Base-by-base conservation (phyloP, 2,888 invertebrate species). In the Ophioninae sp. region DNA sequence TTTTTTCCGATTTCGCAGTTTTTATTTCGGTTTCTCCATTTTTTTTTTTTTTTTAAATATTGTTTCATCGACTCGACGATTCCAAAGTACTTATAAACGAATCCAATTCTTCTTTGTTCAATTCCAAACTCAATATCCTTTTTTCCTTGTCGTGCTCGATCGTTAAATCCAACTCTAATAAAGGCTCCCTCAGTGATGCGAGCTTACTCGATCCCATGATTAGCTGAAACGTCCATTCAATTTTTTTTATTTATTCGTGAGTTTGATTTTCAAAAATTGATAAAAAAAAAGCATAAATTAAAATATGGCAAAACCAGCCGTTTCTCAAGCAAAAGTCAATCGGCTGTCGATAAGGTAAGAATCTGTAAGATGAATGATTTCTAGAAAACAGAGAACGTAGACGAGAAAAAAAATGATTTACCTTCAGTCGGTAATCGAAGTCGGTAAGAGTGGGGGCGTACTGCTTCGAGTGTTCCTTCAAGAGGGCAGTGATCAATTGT, bases 381-480 rank as follows among this genome's bases (percentile, higher is more conserved):
- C 44, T 44, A 44, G 44, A 2, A 2, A 44, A 10, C 6, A 10
- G 10, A 20, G 20, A 1, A 20, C 20, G n/a, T 59, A n/a, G 8
- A n/a, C 2, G n/a, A 59, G 58, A 51, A 51, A 0, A 9, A 51
- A 20, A 59, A 59, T 59, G 6, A 64, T 17, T 23, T 87, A 92
- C 93, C 89, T 94, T 94, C 51, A 94, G 85, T 89, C 93, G 93
- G 94, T 94, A 94, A 88, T 94, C 94, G 83, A 94, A 93, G 85
- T 93, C 93, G 59, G 91, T 90, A 13, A 94, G 89, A 1, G 94
- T 91, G 58, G 91, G 87, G 2, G 83, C 84, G 56, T 91, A 90
- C 79, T 87, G 91, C 84, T 91, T 92, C 0, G 93, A 89, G 41
- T 85, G 80, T 63, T 91, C 87, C 44, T 65, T 86, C n/a, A 90